Percentiles rank a stretch among this genome's conserved stretches.
These are phyloP conservation scores for Pterocles orientalis DNA, from an alignment of 2,113 vertebrate species.

Conservation along the genomic window DNA sequence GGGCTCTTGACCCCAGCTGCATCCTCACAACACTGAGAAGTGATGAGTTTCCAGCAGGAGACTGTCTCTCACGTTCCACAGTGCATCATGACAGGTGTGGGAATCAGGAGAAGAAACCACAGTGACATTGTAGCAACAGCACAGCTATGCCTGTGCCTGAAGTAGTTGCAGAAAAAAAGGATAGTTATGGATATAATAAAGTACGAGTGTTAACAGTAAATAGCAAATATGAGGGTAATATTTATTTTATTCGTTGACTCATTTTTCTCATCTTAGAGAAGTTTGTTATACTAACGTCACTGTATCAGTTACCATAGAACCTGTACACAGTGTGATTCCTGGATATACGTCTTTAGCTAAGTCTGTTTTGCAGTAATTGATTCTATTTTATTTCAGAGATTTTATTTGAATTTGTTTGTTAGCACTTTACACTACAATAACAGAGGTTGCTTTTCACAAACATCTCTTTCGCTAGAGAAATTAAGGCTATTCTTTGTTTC, in stretches of 20 bases:
- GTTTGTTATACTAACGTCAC: neutral
- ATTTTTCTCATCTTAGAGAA: neutral
- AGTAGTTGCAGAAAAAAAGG: neutral
- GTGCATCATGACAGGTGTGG: neutral
- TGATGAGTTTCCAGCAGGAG: neutral
- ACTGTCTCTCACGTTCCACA: neutral
- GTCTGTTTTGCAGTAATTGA: neutral
- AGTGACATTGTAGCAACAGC: neutral
- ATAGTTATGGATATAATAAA: neutral
- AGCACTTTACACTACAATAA: neutral
- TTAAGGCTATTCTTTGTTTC: neutral
- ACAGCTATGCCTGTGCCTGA: neutral
- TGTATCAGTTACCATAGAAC: neutral
- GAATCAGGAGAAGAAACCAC: neutral
- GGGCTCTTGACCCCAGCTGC: neutral
- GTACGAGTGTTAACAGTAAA: neutral
- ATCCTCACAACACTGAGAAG: neutral
- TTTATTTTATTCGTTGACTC: neutral
- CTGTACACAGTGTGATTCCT: neutral
- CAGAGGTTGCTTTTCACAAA: neutral
- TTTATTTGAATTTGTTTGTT: neutral
- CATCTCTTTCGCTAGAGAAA: neutral
- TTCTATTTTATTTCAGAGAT: neutral
- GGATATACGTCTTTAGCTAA: neutral
- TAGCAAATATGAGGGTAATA: neutral